phyloP scores from a whole-genome alignment of 2,888 invertebrate species.

The Hyposoter dolosus region DNA sequence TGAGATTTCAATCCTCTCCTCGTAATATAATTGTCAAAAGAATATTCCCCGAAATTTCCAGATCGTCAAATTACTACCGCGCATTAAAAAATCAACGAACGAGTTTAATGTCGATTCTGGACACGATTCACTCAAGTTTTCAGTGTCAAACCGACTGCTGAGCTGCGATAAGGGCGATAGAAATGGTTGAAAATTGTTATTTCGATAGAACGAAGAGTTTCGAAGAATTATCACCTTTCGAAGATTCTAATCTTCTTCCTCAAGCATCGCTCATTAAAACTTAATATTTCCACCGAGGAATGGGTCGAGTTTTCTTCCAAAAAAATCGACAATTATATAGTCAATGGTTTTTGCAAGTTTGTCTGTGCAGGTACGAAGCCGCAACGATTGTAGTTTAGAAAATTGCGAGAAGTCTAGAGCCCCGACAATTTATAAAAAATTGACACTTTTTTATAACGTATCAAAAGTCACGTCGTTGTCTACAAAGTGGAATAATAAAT shows the following conservation, averaged over 20 bases:
- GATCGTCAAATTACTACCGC: not conserved
- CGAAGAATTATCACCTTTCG: too few relatives aligned
- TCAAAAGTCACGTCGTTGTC: not conserved
- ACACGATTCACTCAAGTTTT: not conserved
- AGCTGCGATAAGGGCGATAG: too few relatives aligned
- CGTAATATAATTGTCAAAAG: not conserved
- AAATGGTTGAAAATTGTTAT: too few relatives aligned
- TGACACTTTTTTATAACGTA: not conserved
- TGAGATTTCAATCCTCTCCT: constrained; percentile 28
- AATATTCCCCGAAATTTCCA: not conserved
- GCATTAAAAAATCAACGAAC: not conserved
- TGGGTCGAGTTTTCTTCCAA: too few relatives aligned
- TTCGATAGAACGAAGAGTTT: too few relatives aligned
- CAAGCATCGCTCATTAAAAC: too few relatives aligned
- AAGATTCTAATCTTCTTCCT: too few relatives aligned
- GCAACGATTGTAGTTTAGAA: not conserved
- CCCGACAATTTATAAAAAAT: not conserved
- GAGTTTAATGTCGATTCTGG: not conserved
- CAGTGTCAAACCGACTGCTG: too few relatives aligned
- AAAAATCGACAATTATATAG: too few relatives aligned
- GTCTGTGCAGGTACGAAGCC: not conserved
- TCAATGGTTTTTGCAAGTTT: too few relatives aligned
- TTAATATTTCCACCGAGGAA: too few relatives aligned
- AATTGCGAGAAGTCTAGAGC: not conserved
- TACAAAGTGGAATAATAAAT: not conserved